Percentiles rank a stretch among this genome's conserved stretches.
Evolutionary conservation across 2,113 vertebrate genomes (phyloP).

Genomic region (Rhynchomys soricoides): DNA sequence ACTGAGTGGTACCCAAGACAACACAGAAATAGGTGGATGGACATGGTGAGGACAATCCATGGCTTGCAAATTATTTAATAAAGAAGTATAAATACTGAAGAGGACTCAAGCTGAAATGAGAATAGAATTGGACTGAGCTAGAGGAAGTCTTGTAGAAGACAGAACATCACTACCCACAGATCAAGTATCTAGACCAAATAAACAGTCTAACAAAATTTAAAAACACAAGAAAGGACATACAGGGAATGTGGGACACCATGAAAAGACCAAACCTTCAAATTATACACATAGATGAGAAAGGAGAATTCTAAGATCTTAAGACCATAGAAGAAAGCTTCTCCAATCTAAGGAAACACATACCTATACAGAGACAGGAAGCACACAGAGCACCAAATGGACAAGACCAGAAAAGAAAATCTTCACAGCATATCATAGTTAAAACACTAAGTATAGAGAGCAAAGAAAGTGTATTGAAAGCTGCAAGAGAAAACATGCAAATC

Average conservation of each 20-base stretch:
- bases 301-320: neutral
- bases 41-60: neutral
- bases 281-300: neutral
- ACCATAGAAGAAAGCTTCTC: neutral
- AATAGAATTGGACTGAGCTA: neutral
- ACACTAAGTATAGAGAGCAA: neutral
- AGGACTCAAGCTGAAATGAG: neutral
- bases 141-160: neutral
- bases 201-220: neutral
- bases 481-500: neutral
- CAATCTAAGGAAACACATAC: neutral
- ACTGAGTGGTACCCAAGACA: neutral
- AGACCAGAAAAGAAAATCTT: neutral
- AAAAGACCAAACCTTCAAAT: neutral
- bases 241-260: neutral
- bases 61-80: neutral
- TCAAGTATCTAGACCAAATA: neutral
- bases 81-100: neutral
- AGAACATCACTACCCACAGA: neutral
- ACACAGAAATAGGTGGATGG: neutral
- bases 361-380: neutral
- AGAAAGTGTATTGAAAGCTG: neutral
- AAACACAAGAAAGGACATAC: neutral
- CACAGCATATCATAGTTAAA: neutral
- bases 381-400: neutral